These are phyloP conservation scores for Sinocyclocheilus maitianheensis DNA, from an alignment of 2,113 vertebrate species.

Conservation along the genomic window DNA sequence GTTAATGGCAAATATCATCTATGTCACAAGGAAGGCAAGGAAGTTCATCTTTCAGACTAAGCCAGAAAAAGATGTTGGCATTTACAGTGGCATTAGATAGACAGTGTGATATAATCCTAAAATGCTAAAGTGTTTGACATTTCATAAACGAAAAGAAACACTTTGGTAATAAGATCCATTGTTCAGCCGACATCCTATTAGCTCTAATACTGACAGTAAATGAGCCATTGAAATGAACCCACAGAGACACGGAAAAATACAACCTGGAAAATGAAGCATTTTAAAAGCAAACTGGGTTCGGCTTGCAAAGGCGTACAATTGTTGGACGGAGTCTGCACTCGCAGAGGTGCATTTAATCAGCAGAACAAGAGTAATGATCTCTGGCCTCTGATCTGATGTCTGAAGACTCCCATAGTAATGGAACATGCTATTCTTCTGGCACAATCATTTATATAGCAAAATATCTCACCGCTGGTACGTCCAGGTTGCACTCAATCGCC, in stretches of 20 bases:
- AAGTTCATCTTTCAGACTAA: not conserved
- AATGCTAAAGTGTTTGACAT: slow-evolving; percentile 9
- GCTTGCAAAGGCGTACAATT: not conserved
- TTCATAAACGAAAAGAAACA: not conserved
- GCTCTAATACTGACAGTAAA: slow-evolving; percentile 43
- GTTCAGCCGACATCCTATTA: slow-evolving; percentile 21
- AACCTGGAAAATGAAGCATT: slow-evolving; percentile 30
- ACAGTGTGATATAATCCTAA: not conserved
- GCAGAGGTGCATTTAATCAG: slow-evolving; percentile 5
- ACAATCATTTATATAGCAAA: too few species aligned
- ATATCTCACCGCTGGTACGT: too few species aligned
- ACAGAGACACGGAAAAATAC: slow-evolving; percentile 4
- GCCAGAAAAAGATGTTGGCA: not conserved
- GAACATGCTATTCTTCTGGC: not conserved
- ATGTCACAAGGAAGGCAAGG: not conserved
- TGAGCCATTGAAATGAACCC: slow-evolving; percentile 47
- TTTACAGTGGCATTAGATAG: not conserved
- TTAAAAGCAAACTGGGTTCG: not conserved
- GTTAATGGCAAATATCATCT: slow-evolving; percentile 8
- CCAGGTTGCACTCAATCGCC: too few species aligned
- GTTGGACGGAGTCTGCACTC: not conserved
- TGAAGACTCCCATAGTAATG: not conserved
- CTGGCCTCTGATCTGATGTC: not conserved
- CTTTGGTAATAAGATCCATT: not conserved
- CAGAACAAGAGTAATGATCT: slow-evolving; percentile 5